Percentiles rank a stretch among this genome's conserved stretches.
phyloP scores from a whole-genome alignment of 2,113 vertebrate genomes.

The Ibidorhyncha struthersii region DNA sequence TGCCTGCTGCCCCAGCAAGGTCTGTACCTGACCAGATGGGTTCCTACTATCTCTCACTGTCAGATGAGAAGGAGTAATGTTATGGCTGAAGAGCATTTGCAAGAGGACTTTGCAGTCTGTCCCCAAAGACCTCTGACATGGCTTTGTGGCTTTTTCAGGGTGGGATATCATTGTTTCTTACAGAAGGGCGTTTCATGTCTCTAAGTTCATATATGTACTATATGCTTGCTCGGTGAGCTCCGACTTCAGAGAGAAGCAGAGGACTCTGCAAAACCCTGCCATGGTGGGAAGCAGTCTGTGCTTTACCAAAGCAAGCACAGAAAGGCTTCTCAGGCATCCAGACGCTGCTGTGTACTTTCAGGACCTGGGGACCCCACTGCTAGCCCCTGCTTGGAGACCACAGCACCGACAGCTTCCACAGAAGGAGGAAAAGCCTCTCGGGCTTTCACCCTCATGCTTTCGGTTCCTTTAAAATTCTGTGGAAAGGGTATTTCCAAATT shows the following conservation, averaged over 20 bases:
- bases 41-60: conserved; percentile 10
- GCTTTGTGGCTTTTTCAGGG: background rate
- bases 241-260: background rate
- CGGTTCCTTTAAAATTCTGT: background rate
- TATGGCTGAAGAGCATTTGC: background rate
- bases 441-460: background rate
- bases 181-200: background rate
- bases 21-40: conserved; percentile 14
- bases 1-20: background rate
- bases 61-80: background rate
- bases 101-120: background rate
- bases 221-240: background rate
- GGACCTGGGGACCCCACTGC: background rate
- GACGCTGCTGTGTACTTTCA: background rate
- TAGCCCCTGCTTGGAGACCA: background rate
- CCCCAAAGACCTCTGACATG: background rate
- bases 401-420: background rate
- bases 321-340: background rate
- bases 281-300: background rate
- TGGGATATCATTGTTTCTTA: background rate
- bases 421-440: background rate
- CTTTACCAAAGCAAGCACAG: background rate
- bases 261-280: background rate
- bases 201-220: background rate
- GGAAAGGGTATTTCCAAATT: background rate